Conservation (phyloP, 1,140 invertebrate genomes). For the Druon quercuslanigerum region DNA sequence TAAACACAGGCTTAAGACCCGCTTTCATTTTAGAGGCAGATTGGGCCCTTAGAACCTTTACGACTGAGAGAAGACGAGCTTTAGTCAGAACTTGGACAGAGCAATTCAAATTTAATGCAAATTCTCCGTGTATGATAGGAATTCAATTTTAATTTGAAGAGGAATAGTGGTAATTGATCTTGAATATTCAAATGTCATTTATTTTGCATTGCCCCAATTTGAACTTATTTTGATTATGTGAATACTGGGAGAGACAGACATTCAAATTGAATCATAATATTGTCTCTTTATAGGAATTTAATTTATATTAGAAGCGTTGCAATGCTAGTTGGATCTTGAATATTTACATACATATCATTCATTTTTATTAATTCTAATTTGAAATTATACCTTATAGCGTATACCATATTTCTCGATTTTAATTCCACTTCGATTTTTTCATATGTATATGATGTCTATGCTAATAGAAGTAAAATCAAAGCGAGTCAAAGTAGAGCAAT, state of each 20-base stretch:
- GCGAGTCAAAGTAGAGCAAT: conserved; percentile 20
- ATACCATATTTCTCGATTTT: neutral
- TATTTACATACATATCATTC: neutral
- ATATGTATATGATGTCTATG: neutral
- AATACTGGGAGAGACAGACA: no score
- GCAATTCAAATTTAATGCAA: conserved; percentile 24
- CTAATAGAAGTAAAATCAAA: conserved; percentile 11
- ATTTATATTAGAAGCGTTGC: neutral
- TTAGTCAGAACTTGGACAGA: neutral
- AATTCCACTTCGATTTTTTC: neutral
- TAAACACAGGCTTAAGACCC: conserved; percentile 17
- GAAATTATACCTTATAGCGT: neutral
- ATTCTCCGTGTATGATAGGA: neutral
- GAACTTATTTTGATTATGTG: no score
- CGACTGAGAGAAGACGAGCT: neutral
- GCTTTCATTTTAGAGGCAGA: conserved; percentile 28
- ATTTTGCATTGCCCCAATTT: no score
- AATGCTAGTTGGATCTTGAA: neutral
- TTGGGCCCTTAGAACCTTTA: conserved; percentile 17
- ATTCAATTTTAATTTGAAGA: neutral
- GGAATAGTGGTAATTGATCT: neutral
- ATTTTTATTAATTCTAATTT: neutral
- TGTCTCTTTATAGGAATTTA: neutral
- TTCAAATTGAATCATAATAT: no score
- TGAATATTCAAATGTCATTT: neutral